Conservation (phyloP, 2,797 vertebrate genomes). For the Catharus ustulatus region DNA sequence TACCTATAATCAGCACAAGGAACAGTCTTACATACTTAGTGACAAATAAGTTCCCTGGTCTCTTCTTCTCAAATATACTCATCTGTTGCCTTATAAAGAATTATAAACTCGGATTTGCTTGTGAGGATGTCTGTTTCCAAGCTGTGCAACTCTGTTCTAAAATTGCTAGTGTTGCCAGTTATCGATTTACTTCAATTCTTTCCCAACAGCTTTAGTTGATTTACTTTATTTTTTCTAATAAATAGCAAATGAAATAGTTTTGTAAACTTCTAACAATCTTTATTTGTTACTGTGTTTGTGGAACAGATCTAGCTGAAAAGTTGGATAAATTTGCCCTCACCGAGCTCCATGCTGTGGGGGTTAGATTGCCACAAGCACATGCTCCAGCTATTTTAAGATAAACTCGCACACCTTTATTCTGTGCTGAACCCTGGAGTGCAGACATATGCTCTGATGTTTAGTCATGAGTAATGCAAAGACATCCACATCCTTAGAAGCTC, state of each 20-base stretch:
- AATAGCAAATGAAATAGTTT: background rate
- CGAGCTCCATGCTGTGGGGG: background rate
- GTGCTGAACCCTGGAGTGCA: background rate
- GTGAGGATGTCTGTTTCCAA: background rate
- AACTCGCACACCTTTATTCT: background rate
- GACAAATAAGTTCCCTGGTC: accelerated
- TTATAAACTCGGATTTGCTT: background rate
- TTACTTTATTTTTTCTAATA: background rate
- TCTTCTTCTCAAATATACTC: background rate
- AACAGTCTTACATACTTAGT: background rate
- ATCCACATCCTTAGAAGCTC: background rate
- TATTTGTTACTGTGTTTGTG: background rate
- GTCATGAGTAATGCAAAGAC: background rate
- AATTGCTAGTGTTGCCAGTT: background rate
- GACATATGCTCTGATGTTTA: background rate
- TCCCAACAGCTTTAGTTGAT: background rate
- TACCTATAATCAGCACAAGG: background rate
- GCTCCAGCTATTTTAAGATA: background rate
- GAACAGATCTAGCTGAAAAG: background rate
- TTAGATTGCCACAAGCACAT: background rate
- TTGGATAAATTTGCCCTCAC: background rate
- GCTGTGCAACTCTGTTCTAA: background rate
- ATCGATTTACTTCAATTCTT: background rate
- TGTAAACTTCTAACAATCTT: background rate
- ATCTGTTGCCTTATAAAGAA: background rate